Conservation (phyloP, 2,113 vertebrate genomes). For the Leptocoma aspasia region DNA sequence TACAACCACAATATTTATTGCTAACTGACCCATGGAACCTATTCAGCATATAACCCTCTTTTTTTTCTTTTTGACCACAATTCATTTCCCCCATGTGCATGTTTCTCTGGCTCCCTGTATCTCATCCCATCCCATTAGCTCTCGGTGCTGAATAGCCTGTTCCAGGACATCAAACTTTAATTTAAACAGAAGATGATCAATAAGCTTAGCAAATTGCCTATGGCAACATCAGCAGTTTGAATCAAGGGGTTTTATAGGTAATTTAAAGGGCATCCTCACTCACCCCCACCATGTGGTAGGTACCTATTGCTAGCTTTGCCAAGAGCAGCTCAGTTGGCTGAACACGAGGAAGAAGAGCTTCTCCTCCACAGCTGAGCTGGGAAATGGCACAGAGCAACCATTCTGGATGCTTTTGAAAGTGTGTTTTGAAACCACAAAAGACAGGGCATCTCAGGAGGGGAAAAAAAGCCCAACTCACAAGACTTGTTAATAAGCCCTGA, state of each 20-base stretch:
- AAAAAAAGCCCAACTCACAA: not conserved
- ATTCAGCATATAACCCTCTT: constrained; percentile 52
- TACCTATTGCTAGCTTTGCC: constrained; percentile 35
- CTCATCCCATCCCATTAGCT: constrained; percentile 68
- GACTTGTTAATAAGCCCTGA: not conserved
- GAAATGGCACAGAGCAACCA: not conserved
- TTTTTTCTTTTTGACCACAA: constrained; percentile 62
- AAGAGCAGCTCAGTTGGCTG: not conserved
- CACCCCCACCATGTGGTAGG: constrained; percentile 34
- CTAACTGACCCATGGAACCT: constrained; percentile 13
- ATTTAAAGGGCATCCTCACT: constrained; percentile 75
- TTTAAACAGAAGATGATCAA: constrained; percentile 82
- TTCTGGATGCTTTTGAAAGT: not conserved
- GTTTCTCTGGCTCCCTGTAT: constrained; percentile 61
- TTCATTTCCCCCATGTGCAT: constrained; percentile 62
- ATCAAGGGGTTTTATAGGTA: constrained; percentile 76
- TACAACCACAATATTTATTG: constrained; percentile 67
- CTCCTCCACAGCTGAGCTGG: not conserved
- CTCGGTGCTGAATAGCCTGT: constrained; percentile 69
- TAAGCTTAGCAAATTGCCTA: constrained; percentile 79
- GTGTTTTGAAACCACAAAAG: not conserved
- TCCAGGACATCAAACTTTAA: constrained; percentile 82
- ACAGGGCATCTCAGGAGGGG: not conserved
- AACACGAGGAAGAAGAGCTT: not conserved
- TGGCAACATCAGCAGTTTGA: constrained; percentile 76